Base-by-base conservation (phyloP, 37 sponge, comb jelly and placozoan species). In the Diacarnus erythraeanus region DNA sequence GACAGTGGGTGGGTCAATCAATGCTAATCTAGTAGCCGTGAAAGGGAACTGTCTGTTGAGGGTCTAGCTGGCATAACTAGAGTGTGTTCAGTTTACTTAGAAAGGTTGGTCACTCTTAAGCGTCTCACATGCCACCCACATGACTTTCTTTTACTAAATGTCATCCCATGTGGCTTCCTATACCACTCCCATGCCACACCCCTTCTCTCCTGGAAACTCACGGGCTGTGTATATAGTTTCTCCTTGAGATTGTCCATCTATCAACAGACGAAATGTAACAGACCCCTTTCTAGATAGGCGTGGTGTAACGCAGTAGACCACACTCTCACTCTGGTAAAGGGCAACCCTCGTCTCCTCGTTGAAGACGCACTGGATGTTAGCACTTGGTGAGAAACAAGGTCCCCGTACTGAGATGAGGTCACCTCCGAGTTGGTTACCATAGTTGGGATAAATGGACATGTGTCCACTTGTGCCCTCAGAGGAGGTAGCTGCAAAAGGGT, bases 331-430 rank as follows among this genome's bases (percentile, higher is more conserved):
- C 42, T 41, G 36, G 31, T 51, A 56, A 2, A 26, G 15, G 35
- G 74, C 56, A 6, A 10, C 35, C 1, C 6, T 22, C 1, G 22
- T 38, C 18, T 42, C 34, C 15, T 57, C 74, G 47, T 74, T 57
- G 33, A 74, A 74, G 39, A 34, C 74, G 56, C 74, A 74, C 57
- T 57, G 35, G 35, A 74, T 42, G 10, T 12, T 74, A 5, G n/a
- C 27, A 21, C 27, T 1, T 6, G 41, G 42, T 9, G 25, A 12
- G 74, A 74, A 56, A 29, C 74, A 74, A 27, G 35, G 71, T 8
- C 74, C 74, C 21, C 27, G 57, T 25, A 74, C 18, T 2, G 74
- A 51, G 9, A 74, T 27, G 21, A 56, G 23, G 27, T 51, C 51
- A 22, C 74, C 74, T 42, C 74, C 74, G 1, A 74, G 34, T 25